Conservation (phyloP, 2,113 vertebrate genomes). For the Eupsittula cactorum region DNA sequence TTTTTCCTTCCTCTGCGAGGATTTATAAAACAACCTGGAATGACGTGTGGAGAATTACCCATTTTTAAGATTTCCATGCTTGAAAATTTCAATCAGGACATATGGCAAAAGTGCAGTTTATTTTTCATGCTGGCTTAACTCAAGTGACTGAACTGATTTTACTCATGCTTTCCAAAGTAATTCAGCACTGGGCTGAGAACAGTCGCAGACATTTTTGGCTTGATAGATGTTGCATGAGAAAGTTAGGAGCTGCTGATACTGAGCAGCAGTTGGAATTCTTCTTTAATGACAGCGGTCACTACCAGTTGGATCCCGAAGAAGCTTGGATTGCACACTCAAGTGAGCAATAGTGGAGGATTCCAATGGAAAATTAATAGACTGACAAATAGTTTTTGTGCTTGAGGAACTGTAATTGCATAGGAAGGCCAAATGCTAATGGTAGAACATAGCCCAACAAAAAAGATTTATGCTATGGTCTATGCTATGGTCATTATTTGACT, state of each 20-base stretch:
- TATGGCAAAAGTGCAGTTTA: not conserved
- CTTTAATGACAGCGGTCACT: not conserved
- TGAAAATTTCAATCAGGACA: conserved; percentile 52
- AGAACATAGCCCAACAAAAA: conserved; percentile 24
- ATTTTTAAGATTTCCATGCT: conserved; percentile 57
- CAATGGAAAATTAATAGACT: conserved; percentile 60
- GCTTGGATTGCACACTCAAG: conserved; percentile 11
- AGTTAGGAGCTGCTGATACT: not conserved
- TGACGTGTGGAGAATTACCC: conserved; percentile 49
- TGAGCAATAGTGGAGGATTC: conserved; percentile 56
- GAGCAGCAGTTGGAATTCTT: not conserved
- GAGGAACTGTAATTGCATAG: conserved; percentile 61
- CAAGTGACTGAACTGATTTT: conserved; percentile 48
- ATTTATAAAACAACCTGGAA: conserved; percentile 49
- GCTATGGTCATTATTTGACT: conserved; percentile 11
- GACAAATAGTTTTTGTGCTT: conserved; percentile 49
- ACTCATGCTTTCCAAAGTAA: conserved; percentile 36
- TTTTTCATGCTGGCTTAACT: conserved; percentile 52
- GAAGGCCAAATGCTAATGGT: conserved; percentile 42
- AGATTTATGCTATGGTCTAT: conserved; percentile 37
- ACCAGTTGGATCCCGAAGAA: conserved; percentile 30
- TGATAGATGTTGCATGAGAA: conserved; percentile 31
- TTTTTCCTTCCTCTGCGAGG: conserved; percentile 27
- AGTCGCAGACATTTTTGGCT: not conserved
- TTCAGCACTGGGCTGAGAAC: conserved; percentile 14